Evolutionary conservation across 2,113 vertebrate genomes (phyloP), one percentile per base, ranked within the genome.

Genomic region (Leptobrachium ailaonicum): DNA sequence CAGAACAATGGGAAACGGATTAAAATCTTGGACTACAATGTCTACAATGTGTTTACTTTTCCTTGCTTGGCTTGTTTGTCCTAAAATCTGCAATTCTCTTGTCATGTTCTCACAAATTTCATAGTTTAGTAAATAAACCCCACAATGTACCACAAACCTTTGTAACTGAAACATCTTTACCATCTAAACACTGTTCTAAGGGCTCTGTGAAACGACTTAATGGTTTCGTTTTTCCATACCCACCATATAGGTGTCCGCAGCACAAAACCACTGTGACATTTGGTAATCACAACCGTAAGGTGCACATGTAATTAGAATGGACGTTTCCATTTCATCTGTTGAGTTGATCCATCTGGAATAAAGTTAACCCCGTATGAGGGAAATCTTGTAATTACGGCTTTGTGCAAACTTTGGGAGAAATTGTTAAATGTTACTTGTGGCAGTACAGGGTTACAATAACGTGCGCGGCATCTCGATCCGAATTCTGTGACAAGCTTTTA

Each of bases 241-340:
- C 14, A 14, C 41, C 42, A 2, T 54, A 72, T 20, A 64, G 60
- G 77, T 67, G 53, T 72, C 77, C 47, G 56, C 70, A 14, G 45
- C 66, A 79, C 70, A 45, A 80, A 80, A 66, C 62, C 71, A 44
- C 77, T 79, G 77, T 72, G 68, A 72, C 60, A 66, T 79, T 62
- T 70, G 58, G 62, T 56, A 80, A 80, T 56, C 67, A 32, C 64
- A 74, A 64, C 41, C 63, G 32, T 60, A 74, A 80, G 12, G 71
- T 45, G 50, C 41, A 20, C 71, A 80, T 66, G 71, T 67, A 80
- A 66, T 67, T 12, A 20, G 58, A 68, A 80, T 40, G 40, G 56
- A 14, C 44, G 11, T 60, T 71, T 12, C 47, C 41, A 45, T 74
- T 50, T 74, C 45, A 50, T 47, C n/a, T 58, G 40, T 4, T 32